phyloP scores from a whole-genome alignment of 2,797 vertebrate species.

The Lepilemur ruficaudatus region DNA sequence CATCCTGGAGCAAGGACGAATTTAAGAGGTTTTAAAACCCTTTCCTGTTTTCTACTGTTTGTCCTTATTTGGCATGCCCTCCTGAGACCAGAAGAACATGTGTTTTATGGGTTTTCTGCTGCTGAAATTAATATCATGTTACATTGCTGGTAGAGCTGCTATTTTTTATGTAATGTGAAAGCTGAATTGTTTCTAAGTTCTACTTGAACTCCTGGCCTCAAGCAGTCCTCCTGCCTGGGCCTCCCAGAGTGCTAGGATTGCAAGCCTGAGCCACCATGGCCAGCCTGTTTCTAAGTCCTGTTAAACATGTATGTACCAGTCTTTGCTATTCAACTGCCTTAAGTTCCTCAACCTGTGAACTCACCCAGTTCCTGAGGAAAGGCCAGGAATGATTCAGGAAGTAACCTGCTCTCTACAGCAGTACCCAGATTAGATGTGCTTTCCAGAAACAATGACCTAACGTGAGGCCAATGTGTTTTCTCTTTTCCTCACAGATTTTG shows the following conservation, averaged over 20 bases:
- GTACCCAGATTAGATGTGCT: not conserved
- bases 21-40: not conserved
- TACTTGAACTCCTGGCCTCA: not conserved
- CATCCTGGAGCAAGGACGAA: not conserved
- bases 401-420: not conserved
- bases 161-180: not conserved
- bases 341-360: not conserved
- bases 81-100: not conserved
- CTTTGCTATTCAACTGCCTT: not conserved
- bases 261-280: not conserved
- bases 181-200: not conserved
- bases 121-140: not conserved
- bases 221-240: not conserved
- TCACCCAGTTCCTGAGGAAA: not conserved
- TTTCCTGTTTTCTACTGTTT: not conserved
- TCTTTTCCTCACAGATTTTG: conserved; percentile 90
- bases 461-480: conserved; percentile 7
- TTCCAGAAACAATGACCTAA: not conserved
- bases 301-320: not conserved
- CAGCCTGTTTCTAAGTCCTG: not conserved
- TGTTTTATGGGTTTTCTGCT: not conserved
- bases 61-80: not conserved
- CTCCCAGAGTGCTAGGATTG: not conserved
- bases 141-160: not conserved
- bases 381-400: not conserved